Evolutionary conservation across 2,113 vertebrate genomes (phyloP), one percentile per base, ranked within the genome.

Genomic region (Todiramphus saurophagus): DNA sequence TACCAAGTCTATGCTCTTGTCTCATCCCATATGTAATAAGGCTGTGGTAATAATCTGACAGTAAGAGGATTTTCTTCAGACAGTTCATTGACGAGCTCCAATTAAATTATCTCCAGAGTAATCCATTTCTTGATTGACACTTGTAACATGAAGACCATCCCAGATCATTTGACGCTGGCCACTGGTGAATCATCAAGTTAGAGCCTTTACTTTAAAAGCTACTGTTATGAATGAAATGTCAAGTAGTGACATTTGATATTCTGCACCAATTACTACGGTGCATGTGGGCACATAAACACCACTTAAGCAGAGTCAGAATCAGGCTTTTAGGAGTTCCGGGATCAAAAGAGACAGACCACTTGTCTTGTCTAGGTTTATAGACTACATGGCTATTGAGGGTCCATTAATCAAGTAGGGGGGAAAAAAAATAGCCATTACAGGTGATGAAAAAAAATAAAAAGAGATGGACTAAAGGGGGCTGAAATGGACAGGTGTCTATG

Each of bases 161-260:
- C 76, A 53, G 56, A 90, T 64, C 37, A 89, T 90, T 77, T 84
- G 68, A 90, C 46, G 44, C 33, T 90, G 87, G 46, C 60, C 85
- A 93, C 51, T 41, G 48, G 74, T 89, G 68, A 87, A 60, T 75
- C 75, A 94, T 53, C 79, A 89, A 83, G 64, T 75, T 70, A 89
- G 94, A 86, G 83, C 60, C 79, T 90, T 81, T 77, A 64, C 35
- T 81, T 89, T 89, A 78, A 86, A 93, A 64, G 55, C 53, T 90
- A 69, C 84, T 72, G 69, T 93, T 96, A 89, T 60, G 73, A 95
- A 93, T 79, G 85, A 95, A 94, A 95, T 75, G 90, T 72, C 92
- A 83, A 90, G 87, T 8, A 48, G 90, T 82, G 92, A 94, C 92
- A 95, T 93, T 95, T 95, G 88, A 81, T 95, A 92, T 75, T 93